These are phyloP conservation scores for Acanthiza pusilla DNA, from an alignment of 2,797 vertebrate species.

Conservation along the genomic window DNA sequence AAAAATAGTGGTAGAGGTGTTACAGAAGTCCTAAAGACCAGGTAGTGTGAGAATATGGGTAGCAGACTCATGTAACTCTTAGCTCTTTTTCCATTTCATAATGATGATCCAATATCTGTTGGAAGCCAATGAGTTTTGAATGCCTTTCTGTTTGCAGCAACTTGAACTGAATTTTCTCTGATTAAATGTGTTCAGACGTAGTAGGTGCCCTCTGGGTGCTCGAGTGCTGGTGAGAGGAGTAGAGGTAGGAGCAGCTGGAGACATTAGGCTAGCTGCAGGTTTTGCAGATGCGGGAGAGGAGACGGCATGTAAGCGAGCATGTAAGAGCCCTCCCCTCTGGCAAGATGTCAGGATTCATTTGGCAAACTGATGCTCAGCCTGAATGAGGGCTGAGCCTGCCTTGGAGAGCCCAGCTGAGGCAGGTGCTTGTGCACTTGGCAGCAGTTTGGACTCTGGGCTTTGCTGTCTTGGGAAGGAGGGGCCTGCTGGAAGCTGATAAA, in stretches of 20 bases:
- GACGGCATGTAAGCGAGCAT: neutral
- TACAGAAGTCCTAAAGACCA: neutral
- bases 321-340: neutral
- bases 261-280: neutral
- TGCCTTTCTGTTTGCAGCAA: neutral
- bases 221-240: accelerated
- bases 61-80: neutral
- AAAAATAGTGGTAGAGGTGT: neutral
- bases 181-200: neutral
- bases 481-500: neutral
- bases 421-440: neutral
- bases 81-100: neutral
- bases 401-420: neutral
- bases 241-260: neutral
- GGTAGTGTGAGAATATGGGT: neutral
- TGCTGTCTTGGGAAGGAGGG: neutral
- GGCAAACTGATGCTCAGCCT: neutral
- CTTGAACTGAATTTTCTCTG: neutral
- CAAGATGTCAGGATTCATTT: neutral
- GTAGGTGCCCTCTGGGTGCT: neutral
- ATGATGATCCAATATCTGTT: neutral
- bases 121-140: neutral
- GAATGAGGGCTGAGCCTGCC: neutral
- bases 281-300: neutral
- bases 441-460: neutral